phyloP scores from a whole-genome alignment of 2,113 vertebrate species.

The Salvelinus alpinus region DNA sequence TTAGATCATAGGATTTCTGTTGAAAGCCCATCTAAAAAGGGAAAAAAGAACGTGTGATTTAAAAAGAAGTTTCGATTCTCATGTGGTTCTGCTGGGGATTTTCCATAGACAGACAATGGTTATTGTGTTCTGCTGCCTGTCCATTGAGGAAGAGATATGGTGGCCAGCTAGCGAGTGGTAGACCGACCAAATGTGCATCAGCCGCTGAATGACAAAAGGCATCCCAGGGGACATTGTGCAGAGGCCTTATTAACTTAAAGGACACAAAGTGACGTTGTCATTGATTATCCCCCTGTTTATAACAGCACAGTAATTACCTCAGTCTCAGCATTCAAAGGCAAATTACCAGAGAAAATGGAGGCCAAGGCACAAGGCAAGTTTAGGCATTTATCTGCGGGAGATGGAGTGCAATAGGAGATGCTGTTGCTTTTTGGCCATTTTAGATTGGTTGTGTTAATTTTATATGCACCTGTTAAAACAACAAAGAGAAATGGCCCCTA shows the following conservation, averaged over 20 bases:
- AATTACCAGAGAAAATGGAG: constrained; percentile 47
- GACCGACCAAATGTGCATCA: constrained; percentile 42
- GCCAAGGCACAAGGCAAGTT: not conserved
- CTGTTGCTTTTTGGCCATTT: constrained; percentile 17
- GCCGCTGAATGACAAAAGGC: constrained; percentile 37
- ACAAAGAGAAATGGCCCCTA: constrained; percentile 49
- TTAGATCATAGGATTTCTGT: constrained; percentile 16
- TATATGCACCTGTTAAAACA: constrained; percentile 52
- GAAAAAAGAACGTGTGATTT: constrained; percentile 44
- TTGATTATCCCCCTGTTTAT: constrained; percentile 48
- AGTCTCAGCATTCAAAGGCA: constrained; percentile 36
- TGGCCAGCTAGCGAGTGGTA: constrained; percentile 44
- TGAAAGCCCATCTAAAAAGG: constrained; percentile 19
- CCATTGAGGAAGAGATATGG: constrained; percentile 58
- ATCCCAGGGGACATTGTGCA: constrained; percentile 22
- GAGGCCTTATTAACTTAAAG: constrained; percentile 52
- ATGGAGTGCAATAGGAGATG: constrained; percentile 17
- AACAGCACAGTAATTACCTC: constrained; percentile 36
- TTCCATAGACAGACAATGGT: constrained; percentile 68
- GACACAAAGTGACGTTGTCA: constrained; percentile 52
- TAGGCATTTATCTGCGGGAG: constrained; percentile 29
- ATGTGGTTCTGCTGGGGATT: constrained; percentile 56
- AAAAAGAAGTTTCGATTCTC: constrained; percentile 46
- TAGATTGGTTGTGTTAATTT: constrained; percentile 1
- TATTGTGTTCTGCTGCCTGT: constrained; percentile 63